Evolutionary conservation across 2,888 invertebrate genomes (phyloP).

Genomic region (Siphonodentalium dalli): DNA sequence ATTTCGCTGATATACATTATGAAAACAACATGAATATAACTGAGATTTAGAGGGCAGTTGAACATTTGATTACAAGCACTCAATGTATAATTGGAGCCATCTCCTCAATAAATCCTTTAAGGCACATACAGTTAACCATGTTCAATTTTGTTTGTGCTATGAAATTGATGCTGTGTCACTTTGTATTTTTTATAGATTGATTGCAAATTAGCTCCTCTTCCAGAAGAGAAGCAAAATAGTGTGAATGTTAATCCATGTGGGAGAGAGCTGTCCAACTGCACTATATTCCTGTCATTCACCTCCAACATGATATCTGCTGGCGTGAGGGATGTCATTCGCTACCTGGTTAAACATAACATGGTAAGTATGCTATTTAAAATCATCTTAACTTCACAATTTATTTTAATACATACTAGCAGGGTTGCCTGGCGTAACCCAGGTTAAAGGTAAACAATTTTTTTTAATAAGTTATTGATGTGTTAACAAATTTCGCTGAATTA

Average conservation of each 20-base stretch:
- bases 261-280: constrained; percentile 72
- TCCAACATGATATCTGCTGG: constrained; percentile 98
- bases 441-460: not conserved
- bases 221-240: constrained; percentile 72
- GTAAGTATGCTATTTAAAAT: constrained; percentile 59
- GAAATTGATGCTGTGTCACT: no score
- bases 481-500: no score
- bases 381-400: not conserved
- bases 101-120: no score
- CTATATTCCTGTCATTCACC: constrained; percentile 95
- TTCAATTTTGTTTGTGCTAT: no score
- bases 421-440: no score
- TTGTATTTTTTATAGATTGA: constrained; percentile 69
- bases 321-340: constrained; percentile 87
- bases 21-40: no score
- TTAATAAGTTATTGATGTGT: not conserved
- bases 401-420: not conserved
- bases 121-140: no score
- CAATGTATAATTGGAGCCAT: no score
- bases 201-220: constrained; percentile 75
- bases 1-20: no score
- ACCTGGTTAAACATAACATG: constrained; percentile 84
- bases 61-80: no score
- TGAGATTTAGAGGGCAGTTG: no score
- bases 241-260: constrained; percentile 76